These are phyloP conservation scores for Turritopsis dohrnii DNA, from an alignment of 30 jellyfish, hydroid and myxozoan genomes.

Conservation along the genomic window DNA sequence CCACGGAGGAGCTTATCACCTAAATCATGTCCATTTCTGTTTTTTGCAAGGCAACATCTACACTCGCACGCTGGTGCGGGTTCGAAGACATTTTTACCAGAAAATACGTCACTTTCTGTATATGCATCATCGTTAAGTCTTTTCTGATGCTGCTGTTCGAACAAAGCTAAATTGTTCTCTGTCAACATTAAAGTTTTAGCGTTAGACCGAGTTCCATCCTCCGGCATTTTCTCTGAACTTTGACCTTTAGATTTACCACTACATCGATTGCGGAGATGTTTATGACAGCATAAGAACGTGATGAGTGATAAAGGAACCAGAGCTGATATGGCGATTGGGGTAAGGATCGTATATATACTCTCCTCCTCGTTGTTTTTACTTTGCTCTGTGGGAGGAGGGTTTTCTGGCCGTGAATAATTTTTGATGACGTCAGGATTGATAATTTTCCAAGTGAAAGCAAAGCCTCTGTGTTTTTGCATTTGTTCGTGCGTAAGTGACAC, in stretches of 20 bases:
- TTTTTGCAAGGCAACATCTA: background rate
- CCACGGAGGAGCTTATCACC: background rate
- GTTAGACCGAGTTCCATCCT: background rate
- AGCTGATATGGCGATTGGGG: constrained; percentile 21
- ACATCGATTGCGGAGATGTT: constrained; percentile 1
- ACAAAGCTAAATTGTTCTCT: constrained; percentile 20
- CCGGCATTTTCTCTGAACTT: background rate
- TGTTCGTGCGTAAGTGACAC: background rate
- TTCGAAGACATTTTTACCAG: background rate
- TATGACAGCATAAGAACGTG: constrained; percentile 12
- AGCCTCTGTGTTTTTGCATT: background rate
- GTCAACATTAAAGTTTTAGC: background rate
- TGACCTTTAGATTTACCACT: background rate
- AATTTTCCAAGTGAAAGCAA: constrained; percentile 13
- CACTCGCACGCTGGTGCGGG: background rate
- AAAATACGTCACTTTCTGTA: background rate
- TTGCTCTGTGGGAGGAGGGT: background rate
- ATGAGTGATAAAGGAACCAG: constrained; percentile 12
- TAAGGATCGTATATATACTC: constrained; percentile 5
- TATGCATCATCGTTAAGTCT: background rate
- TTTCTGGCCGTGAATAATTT: background rate
- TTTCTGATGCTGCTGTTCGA: constrained; percentile 8
- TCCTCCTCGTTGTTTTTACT: background rate
- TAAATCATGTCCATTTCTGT: background rate
- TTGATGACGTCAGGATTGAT: background rate